Conservation (phyloP, 2,113 vertebrate species). For the Murina feae region DNA sequence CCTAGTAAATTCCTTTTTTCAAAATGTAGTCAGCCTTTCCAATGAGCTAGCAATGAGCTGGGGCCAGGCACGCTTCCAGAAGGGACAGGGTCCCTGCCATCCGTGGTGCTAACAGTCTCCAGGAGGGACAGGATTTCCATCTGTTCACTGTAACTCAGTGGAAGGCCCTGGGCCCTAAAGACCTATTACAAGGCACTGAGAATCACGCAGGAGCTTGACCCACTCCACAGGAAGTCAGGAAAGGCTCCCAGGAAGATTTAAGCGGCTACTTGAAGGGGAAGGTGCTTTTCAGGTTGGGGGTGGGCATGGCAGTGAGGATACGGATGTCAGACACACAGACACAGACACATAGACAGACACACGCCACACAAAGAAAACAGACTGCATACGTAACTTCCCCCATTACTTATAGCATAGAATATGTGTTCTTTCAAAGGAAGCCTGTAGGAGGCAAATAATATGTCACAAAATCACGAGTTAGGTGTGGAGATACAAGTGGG, state of each 20-base stretch:
- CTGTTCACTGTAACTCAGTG: background rate
- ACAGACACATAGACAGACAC: rapidly evolving
- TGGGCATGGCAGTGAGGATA: background rate
- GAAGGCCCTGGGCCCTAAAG: background rate
- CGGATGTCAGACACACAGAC: background rate
- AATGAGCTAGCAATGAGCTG: background rate
- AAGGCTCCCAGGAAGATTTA: background rate
- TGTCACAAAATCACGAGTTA: background rate
- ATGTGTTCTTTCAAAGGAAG: background rate
- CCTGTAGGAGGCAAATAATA: background rate
- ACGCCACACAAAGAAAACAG: background rate
- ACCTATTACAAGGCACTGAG: background rate
- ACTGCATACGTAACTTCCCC: background rate
- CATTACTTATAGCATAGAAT: background rate
- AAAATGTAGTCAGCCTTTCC: background rate
- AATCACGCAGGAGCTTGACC: background rate
- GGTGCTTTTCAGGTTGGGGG: background rate
- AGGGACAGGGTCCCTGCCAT: background rate
- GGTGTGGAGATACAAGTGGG: background rate
- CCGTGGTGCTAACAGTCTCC: rapidly evolving
- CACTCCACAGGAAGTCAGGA: background rate
- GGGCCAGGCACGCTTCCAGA: background rate
- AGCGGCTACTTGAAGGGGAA: background rate
- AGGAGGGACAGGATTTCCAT: background rate
- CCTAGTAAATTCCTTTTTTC: background rate